These are phyloP conservation scores for Leptopilina syphax DNA, from an alignment of 2,888 invertebrate genomes.

Conservation along the genomic window DNA sequence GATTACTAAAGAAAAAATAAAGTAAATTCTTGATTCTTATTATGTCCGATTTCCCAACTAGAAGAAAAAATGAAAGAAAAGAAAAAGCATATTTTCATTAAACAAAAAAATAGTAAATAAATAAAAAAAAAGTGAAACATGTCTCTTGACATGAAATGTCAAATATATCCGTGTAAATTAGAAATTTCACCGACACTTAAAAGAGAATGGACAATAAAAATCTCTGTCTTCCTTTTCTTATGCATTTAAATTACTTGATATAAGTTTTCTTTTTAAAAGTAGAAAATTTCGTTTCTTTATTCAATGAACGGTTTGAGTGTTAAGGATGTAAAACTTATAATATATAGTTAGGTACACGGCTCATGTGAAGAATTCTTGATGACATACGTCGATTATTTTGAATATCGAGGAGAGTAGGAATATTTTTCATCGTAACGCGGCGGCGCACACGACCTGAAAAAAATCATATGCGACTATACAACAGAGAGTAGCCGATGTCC, in stretches of 20 bases:
- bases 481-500: slow-evolving; percentile 45
- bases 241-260: background rate
- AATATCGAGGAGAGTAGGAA: background rate
- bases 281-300: slow-evolving; percentile 40
- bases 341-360: slow-evolving; percentile 31
- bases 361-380: slow-evolving; percentile 53
- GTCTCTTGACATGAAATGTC: background rate
- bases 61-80: no score
- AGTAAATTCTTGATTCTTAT: no score
- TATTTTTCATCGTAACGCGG: slow-evolving; percentile 33
- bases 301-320: slow-evolving; percentile 37
- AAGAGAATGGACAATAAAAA: background rate
- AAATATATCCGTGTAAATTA: background rate
- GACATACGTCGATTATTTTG: slow-evolving; percentile 28
- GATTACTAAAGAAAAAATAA: no score
- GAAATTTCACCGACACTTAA: background rate
- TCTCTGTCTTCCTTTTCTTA: background rate
- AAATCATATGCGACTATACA: slow-evolving; percentile 47
- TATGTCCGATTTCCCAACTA: no score
- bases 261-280: slow-evolving; percentile 1
- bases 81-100: no score
- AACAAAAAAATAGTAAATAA: no score
- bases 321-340: slow-evolving; percentile 46
- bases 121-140: no score
- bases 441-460: slow-evolving; percentile 58